Evolutionary conservation across 2,113 vertebrate genomes (phyloP).

Genomic region (Zootoca vivipara): DNA sequence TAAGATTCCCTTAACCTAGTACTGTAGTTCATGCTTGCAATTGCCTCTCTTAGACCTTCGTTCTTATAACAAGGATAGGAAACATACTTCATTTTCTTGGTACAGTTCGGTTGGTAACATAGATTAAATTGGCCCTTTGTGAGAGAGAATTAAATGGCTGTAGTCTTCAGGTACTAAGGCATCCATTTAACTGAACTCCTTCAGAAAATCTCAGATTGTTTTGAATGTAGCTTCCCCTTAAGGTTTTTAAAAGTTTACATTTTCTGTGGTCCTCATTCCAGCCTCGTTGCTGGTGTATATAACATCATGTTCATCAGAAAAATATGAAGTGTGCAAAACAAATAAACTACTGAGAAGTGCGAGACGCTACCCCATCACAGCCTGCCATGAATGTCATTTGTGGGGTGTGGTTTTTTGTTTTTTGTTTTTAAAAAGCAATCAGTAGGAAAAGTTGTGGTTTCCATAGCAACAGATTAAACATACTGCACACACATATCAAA

Average conservation of each 20-base stretch:
- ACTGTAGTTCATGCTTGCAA: not conserved
- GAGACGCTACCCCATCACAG: not conserved
- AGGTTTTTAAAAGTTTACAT: not conserved
- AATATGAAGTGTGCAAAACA: not conserved
- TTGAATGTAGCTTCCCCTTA: not conserved
- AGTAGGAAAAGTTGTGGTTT: constrained; percentile 2
- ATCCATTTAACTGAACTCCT: not conserved
- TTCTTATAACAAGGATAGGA: not conserved
- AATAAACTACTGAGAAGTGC: not conserved
- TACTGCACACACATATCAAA: not conserved
- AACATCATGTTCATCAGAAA: not conserved
- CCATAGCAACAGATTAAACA: not conserved
- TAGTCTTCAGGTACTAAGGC: not conserved
- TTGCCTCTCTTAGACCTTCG: not conserved
- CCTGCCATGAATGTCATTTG: not conserved
- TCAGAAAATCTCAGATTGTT: not conserved
- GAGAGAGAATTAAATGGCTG: not conserved
- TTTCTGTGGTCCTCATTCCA: no score
- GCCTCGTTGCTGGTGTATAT: not conserved
- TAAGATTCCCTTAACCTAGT: not conserved
- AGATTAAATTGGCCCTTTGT: not conserved
- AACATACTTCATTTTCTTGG: constrained; percentile 17
- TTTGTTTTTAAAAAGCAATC: not conserved
- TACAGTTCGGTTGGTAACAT: not conserved
- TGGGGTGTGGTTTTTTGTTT: not conserved